Conservation (phyloP, 1,140 invertebrate species). For the Steinernema feltiae region DNA sequence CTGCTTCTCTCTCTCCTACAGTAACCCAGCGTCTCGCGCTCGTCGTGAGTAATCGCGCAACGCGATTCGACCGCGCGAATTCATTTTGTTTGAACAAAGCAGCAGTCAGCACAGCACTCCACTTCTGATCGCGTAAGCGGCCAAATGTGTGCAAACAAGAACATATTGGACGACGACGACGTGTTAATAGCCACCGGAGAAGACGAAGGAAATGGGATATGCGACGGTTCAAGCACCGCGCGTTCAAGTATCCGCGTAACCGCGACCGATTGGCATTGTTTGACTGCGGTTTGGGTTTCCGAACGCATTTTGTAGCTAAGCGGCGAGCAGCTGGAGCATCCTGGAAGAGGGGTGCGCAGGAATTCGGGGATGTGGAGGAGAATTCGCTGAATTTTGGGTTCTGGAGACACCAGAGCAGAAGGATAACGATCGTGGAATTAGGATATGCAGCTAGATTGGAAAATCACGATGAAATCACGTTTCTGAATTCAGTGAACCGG, state of each 20-base stretch:
- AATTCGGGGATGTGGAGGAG: neutral
- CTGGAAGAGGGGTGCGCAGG: too few species aligned
- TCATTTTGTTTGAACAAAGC: slow-evolving; percentile 15
- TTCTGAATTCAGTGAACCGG: too few species aligned
- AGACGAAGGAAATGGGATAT: neutral
- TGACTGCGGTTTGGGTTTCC: neutral
- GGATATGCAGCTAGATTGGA: too few species aligned
- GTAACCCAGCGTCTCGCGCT: neutral
- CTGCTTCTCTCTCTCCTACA: neutral
- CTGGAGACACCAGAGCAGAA: neutral
- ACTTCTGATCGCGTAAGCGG: neutral
- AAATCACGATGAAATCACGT: neutral
- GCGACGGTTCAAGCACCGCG: neutral
- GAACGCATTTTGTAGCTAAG: neutral
- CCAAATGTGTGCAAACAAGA: slow-evolving; percentile 8
- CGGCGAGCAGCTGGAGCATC: too few species aligned
- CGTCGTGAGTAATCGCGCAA: neutral
- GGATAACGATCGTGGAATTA: too few species aligned
- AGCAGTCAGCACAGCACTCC: neutral
- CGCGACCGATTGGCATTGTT: neutral
- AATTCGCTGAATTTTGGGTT: neutral
- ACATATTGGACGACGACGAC: neutral
- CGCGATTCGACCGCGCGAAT: slow-evolving; percentile 4
- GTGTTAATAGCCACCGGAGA: slow-evolving; percentile 13
- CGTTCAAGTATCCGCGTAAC: slow-evolving; percentile 2